Conservation (phyloP, 1,140 invertebrate species). For the Trachymyrmex septentrionalis region DNA sequence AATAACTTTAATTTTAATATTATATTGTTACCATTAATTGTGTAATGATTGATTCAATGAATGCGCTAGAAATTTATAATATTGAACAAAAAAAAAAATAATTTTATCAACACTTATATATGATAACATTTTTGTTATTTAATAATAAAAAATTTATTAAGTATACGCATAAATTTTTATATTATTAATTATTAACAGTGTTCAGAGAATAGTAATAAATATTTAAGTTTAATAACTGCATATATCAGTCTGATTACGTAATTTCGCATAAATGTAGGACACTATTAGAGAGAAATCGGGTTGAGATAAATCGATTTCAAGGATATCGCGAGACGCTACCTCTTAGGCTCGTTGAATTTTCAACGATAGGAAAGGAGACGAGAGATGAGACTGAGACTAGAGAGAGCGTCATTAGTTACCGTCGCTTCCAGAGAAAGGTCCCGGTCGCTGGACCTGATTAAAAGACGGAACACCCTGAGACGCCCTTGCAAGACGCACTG, state of each 20-base stretch:
- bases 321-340: background rate
- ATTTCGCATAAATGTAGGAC: background rate
- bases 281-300: background rate
- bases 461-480: slow-evolving; percentile 79
- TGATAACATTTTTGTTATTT: background rate
- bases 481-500: slow-evolving; percentile 68
- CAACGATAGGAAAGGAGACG: slow-evolving; percentile 62
- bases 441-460: slow-evolving; percentile 84
- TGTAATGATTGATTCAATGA: slow-evolving; percentile 5
- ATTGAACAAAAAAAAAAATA: background rate
- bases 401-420: slow-evolving; percentile 85
- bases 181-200: background rate
- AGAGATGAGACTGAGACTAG: slow-evolving; percentile 67
- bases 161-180: background rate
- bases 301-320: slow-evolving; percentile 22
- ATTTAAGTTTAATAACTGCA: background rate
- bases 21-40: background rate
- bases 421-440: slow-evolving; percentile 80
- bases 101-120: background rate
- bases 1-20: slow-evolving; percentile 22
- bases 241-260: background rate
- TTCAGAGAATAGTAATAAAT: background rate
- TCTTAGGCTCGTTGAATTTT: slow-evolving; percentile 54
- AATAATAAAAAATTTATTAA: background rate
- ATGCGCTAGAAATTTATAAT: background rate